Evolutionary conservation across 2,113 vertebrate genomes (phyloP).

Genomic region (Microtus pennsylvanicus): DNA sequence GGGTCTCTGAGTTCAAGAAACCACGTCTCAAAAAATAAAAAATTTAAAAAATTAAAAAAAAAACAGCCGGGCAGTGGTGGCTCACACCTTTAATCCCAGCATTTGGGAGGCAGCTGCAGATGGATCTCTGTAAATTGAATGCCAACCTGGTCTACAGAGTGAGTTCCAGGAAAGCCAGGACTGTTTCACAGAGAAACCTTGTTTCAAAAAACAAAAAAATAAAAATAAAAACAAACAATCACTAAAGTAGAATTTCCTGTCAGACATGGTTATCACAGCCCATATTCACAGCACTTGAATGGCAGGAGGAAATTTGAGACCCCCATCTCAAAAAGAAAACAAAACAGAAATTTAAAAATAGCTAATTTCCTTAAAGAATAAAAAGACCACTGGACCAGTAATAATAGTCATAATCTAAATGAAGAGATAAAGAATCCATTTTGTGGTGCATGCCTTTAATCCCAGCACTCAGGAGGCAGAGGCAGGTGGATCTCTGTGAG

Average conservation of each 20-base stretch:
- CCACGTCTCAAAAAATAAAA: no score
- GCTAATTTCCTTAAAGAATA: conserved; percentile 35
- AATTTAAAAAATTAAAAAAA: no score
- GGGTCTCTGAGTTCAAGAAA: background rate
- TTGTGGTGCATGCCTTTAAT: background rate
- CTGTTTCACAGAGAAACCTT: background rate
- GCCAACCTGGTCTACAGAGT: background rate
- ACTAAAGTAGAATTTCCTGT: background rate
- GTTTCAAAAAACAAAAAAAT: background rate
- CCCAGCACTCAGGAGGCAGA: no score
- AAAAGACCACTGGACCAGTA: background rate
- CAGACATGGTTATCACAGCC: background rate
- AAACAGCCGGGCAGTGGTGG: no score
- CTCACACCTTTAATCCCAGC: background rate
- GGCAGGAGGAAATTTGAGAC: background rate
- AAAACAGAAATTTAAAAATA: background rate
- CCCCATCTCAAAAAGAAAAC: conserved; percentile 53
- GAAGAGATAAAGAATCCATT: conserved; percentile 32
- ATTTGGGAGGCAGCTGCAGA: no score
- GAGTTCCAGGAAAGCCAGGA: background rate
- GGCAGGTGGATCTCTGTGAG: no score
- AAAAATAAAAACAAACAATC: background rate
- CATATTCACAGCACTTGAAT: background rate
- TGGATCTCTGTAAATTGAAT: background rate
- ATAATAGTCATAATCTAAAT: conserved; percentile 15